Conservation (phyloP, 2,888 invertebrate genomes). For the Fragum fragum region DNA sequence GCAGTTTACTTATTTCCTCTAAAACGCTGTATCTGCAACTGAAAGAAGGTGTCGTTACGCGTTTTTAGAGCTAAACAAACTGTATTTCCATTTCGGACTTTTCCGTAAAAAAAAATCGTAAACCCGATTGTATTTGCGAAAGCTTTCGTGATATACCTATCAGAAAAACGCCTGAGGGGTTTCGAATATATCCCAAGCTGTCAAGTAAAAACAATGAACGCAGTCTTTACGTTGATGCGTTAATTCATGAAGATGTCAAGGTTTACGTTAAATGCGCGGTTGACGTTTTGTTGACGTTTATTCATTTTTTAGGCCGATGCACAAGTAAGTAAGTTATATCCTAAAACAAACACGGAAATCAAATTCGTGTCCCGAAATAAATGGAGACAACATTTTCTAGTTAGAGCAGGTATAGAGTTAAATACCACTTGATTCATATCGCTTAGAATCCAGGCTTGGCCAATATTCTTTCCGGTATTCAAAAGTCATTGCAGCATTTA, state of each 20-base stretch:
- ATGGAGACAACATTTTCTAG: no score
- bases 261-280: neutral
- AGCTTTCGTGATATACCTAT: slow-evolving; percentile 6
- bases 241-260: slow-evolving; percentile 31
- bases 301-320: neutral
- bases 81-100: neutral
- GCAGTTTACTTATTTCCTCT: no score
- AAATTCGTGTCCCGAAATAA: no score
- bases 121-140: neutral
- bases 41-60: neutral
- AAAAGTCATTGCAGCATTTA: no score
- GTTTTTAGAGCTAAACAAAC: neutral
- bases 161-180: slow-evolving; percentile 1
- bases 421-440: no score
- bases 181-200: slow-evolving; percentile 26
- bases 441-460: no score
- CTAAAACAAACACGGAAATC: no score
- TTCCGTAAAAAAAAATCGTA: neutral
- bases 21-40: neutral
- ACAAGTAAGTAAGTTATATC: neutral
- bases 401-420: no score
- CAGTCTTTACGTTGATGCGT: slow-evolving; percentile 28
- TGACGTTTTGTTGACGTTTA: neutral
- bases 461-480: no score
- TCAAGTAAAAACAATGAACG: slow-evolving; percentile 39